Evolutionary conservation across 2,113 vertebrate genomes (phyloP).

Genomic region (Pantherophis guttatus): DNA sequence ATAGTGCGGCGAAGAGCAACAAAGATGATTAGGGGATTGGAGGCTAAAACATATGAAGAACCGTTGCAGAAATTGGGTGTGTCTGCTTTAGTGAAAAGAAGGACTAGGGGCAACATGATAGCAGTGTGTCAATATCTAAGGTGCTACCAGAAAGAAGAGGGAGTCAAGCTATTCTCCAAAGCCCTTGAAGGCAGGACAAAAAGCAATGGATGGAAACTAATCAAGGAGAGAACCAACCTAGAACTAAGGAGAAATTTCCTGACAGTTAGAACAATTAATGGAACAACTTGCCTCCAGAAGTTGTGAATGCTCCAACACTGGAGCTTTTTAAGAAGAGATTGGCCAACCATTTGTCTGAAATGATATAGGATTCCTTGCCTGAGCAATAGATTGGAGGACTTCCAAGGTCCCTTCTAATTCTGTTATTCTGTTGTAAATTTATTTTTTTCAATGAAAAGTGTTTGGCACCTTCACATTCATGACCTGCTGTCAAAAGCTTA

Average conservation of each 20-base stretch:
- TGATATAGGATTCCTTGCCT: background rate
- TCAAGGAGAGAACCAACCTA: too few species aligned
- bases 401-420: background rate
- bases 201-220: too few species aligned
- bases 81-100: too few species aligned
- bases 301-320: background rate
- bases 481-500: background rate
- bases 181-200: too few species aligned
- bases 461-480: background rate
- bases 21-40: too few species aligned
- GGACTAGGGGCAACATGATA: too few species aligned
- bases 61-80: too few species aligned
- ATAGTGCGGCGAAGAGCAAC: too few species aligned
- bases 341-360: background rate
- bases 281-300: background rate
- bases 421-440: background rate
- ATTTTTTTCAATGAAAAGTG: background rate
- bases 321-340: background rate
- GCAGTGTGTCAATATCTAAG: too few species aligned
- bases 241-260: background rate
- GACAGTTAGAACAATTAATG: background rate
- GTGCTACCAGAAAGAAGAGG: too few species aligned
- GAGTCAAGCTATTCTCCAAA: too few species aligned
- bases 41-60: too few species aligned
- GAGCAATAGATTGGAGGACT: background rate